A percentile compares a stretch with the other conserved stretches of the same genome.
phyloP scores from a whole-genome alignment of 2,888 invertebrate species.

The Lobophora halterata region DNA sequence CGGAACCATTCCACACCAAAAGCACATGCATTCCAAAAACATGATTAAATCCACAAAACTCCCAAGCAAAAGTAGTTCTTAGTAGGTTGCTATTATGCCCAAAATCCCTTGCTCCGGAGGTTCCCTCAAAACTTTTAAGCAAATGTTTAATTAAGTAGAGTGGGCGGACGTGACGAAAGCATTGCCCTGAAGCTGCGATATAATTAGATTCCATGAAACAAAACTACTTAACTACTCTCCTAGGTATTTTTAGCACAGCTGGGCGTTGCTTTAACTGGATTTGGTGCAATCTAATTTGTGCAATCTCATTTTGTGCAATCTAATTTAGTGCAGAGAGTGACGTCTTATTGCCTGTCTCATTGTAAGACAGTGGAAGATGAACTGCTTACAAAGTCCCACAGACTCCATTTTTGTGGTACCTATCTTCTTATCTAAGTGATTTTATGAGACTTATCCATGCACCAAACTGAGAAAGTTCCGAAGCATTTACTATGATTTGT shows the following conservation, averaged over 20 bases:
- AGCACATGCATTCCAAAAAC: slow-evolving; percentile 5
- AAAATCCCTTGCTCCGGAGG: slow-evolving; percentile 6
- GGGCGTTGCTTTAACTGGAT: slow-evolving; percentile 27
- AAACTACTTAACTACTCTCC: slow-evolving; percentile 33
- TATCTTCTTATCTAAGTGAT: too few species aligned
- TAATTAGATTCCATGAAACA: slow-evolving; percentile 52
- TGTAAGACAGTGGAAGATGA: slow-evolving; percentile 14
- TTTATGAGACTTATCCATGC: too few species aligned
- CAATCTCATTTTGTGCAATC: slow-evolving; percentile 31
- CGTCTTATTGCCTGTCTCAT: slow-evolving; percentile 22
- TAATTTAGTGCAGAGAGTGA: slow-evolving; percentile 26
- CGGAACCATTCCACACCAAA: slow-evolving; percentile 6
- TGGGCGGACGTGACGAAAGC: slow-evolving; percentile 54
- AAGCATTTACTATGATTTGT: too few species aligned
- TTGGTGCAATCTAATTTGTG: slow-evolving; percentile 29
- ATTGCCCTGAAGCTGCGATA: slow-evolving; percentile 40
- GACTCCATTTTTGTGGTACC: too few species aligned
- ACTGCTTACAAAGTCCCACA: too few species aligned
- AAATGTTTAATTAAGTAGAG: slow-evolving; percentile 64
- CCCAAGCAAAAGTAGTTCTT: slow-evolving; percentile 3
- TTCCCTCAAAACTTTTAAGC: slow-evolving; percentile 37
- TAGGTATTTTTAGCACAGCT: slow-evolving; percentile 23
- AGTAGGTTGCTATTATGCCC: not conserved
- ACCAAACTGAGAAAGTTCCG: too few species aligned
- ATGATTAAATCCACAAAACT: not conserved